Base-by-base conservation (phyloP, 2,797 vertebrate species). In the Falco novaeseelandiae region DNA sequence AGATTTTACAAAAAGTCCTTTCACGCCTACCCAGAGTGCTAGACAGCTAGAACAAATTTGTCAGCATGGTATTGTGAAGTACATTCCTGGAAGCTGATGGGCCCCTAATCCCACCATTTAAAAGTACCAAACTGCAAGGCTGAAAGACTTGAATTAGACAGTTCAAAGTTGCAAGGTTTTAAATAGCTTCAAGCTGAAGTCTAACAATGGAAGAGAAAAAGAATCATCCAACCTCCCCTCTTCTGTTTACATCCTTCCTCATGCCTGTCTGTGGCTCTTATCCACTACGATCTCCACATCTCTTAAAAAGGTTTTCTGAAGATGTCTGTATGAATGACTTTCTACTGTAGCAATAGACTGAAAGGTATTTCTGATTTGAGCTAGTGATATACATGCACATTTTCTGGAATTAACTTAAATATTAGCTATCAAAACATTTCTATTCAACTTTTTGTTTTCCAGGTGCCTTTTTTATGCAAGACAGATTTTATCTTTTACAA, bases 41-140 rank as follows among this genome's bases (percentile, higher is more conserved):
- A 93, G 78, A 76, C 54, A 82, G 67, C 51, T 87, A 94, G 72
- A 97, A 74, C 58, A 77, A 93, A 93, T 96, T 92, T 95, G 87
- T 97, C 88, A 89, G n/a, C 25, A 17, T 73, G 74, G 81, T n/a
- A 63, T 73, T 84, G 52, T 77, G 79, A 93, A 95, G 78, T 83
- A 34, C 83, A 70, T 95, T 94, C 78, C 82, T 90, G 77, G 71
- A 95, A 92, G 80, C 57, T 90, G 38, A 38, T 61, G 78, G 76
- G 62, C 49, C 76, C 73, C 48, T 85, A 94, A 89, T 88, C 90
- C 32, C 40, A 73, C 52, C 52, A 51, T 52, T 89, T 89, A 55
- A 87, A 91, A 82, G 32, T 46, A 71, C 29, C 42, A 84, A 66
- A 65, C 25, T 80, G 20, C 36, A 54, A 29, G 63, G 30, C 36